phyloP scores from a whole-genome alignment of 2,888 invertebrate genomes.

The Ecliptopera silaceata region DNA sequence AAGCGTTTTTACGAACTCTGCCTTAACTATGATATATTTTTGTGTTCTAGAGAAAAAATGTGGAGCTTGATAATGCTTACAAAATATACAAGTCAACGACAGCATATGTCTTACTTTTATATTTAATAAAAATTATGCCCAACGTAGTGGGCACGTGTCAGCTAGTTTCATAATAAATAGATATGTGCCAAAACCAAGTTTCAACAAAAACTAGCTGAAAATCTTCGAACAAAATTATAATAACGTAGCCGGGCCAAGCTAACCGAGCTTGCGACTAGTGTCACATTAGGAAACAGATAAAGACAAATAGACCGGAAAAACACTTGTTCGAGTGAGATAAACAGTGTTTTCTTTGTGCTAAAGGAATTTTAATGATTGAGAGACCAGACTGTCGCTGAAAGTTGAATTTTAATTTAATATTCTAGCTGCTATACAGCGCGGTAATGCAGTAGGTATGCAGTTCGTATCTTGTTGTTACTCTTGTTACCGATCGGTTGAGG shows the following conservation, averaged over 20 bases:
- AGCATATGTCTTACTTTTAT: no score
- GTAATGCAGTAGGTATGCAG: no score
- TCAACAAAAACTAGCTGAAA: slow-evolving; percentile 23
- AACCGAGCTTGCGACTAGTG: slow-evolving; percentile 77
- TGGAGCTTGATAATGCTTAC: no score
- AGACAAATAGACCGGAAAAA: slow-evolving; percentile 81
- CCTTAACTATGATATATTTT: no score
- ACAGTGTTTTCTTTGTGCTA: slow-evolving; percentile 63
- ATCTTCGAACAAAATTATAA: slow-evolving; percentile 32
- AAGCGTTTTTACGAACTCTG: no score
- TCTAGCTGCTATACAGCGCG: no score
- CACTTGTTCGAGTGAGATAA: slow-evolving; percentile 71
- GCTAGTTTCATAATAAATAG: not conserved
- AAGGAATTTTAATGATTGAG: slow-evolving; percentile 78
- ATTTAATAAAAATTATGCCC: no score
- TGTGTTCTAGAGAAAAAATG: no score
- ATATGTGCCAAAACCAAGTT: slow-evolving; percentile 2
- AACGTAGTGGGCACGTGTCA: no score
- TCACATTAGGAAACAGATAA: slow-evolving; percentile 78
- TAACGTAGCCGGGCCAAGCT: slow-evolving; percentile 53
- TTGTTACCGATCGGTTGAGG: no score
- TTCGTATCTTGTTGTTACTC: no score
- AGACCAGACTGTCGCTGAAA: slow-evolving; percentile 26
- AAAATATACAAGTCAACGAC: no score
- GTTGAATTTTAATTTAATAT: slow-evolving; percentile 13